Conservation (phyloP, 2,888 invertebrate genomes). For the Phytoseiulus persimilis region DNA sequence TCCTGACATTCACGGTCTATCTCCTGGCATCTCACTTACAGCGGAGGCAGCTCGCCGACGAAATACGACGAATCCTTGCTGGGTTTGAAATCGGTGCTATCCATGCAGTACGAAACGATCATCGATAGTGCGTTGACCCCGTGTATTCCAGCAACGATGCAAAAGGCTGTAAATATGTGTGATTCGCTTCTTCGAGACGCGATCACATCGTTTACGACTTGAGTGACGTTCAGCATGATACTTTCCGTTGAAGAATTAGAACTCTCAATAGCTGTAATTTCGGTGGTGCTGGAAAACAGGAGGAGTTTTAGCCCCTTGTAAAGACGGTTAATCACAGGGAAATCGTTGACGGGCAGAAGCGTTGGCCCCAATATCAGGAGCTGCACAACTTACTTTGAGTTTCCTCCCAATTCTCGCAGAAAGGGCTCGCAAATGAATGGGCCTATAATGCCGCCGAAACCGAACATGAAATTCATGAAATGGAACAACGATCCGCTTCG, state of each 20-base stretch:
- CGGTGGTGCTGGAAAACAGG: background rate
- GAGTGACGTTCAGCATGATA: background rate
- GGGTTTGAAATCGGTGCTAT: background rate
- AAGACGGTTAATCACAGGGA: no score
- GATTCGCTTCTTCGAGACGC: background rate
- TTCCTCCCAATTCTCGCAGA: background rate
- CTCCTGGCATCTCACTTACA: background rate
- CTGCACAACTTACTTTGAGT: background rate
- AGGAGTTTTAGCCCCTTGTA: no score
- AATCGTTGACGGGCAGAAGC: no score
- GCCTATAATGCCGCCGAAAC: background rate
- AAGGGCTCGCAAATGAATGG: conserved; percentile 10
- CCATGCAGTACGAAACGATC: background rate
- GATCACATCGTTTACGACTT: background rate
- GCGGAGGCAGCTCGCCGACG: background rate
- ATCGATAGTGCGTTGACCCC: conserved; percentile 14
- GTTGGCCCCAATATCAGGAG: no score
- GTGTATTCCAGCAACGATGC: background rate
- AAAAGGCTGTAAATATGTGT: conserved; percentile 7
- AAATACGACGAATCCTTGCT: background rate
- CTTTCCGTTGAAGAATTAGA: background rate
- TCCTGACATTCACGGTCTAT: background rate
- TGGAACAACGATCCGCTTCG: conserved; percentile 11
- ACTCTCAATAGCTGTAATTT: background rate
- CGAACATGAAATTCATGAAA: conserved; percentile 25